Conservation (phyloP, 1,140 invertebrate genomes). For the Bombus impatiens region DNA sequence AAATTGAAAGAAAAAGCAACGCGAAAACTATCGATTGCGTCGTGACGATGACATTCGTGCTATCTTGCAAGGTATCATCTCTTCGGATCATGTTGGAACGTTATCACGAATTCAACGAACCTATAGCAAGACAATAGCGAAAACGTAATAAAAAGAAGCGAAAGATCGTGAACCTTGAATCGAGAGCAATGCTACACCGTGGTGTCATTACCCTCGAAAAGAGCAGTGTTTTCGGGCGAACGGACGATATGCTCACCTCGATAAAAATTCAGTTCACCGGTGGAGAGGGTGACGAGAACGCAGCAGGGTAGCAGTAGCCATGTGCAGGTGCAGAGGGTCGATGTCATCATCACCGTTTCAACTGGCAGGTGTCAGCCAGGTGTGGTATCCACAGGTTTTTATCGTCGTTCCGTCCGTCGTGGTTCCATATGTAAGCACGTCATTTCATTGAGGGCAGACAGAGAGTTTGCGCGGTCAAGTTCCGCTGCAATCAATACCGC, state of each 20-base stretch:
- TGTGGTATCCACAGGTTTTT: conserved; percentile 52
- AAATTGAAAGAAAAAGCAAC: not conserved
- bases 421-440: conserved; percentile 75
- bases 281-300: conserved; percentile 70
- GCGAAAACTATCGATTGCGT: not conserved
- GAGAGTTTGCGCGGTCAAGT: conserved; percentile 75
- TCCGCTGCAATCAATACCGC: conserved; percentile 73
- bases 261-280: conserved; percentile 74
- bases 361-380: conserved; percentile 47
- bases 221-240: conserved; percentile 20
- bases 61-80: not conserved
- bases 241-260: conserved; percentile 68
- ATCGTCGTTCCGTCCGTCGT: conserved; percentile 53
- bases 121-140: no score
- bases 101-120: not conserved
- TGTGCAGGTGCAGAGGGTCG: conserved; percentile 68
- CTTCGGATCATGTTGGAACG: not conserved
- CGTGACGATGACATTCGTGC: not conserved
- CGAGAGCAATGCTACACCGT: not conserved
- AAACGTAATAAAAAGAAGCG: not conserved
- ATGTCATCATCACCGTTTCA: conserved; percentile 69
- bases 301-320: conserved; percentile 70
- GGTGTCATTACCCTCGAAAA: conserved; percentile 45
- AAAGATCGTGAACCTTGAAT: not conserved
- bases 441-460: conserved; percentile 73